Evolutionary conservation across 1,140 invertebrate species (phyloP), one percentile per base, ranked within the genome.

Genomic region (Leptestheria dahalacensis): DNA sequence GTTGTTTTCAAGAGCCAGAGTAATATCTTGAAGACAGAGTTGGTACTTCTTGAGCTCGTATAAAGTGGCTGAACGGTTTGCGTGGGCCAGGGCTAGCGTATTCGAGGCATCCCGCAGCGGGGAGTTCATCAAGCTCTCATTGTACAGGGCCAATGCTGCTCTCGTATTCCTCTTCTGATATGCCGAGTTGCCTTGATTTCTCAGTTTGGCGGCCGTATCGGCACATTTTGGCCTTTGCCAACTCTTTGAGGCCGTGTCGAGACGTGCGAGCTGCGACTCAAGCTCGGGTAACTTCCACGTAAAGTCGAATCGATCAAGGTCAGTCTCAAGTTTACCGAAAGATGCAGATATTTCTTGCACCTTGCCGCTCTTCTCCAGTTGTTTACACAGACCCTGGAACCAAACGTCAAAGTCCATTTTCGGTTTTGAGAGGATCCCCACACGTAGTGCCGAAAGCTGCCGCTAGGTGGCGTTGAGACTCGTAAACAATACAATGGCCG

Each of bases 21-120:
- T 71, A 50, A 75, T 71, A 54, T 75, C 74, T 33, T 72, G 65
- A 23, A 85, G 55, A 66, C 81, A 81, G 62, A 81, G 77, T 12
- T 74, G 63, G 70, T 78, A 83, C 48, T 80, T 76, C 59, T 77
- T 71, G 62, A 80, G 67, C 63, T 78, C 72, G 66, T 78, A 81
- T 18, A 84, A 74, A 6, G 82, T 78, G 29, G 82, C 82, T 21
- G 84, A 85, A 66, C 84, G 77, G 67, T 86, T 86, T 15, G 77
- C 80, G 70, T 80, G 78, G n/a, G 81, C 81, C 29, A 82, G 69
- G n/a, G 74, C 70, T 62, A 82, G 72, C 67, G 53, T 9, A n/a
- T 41, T 55, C 53, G 2, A 41, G 33, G 33, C 26, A 26, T n/a
- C 33, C 53, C 26, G 25, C 53, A 55, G 33, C 20, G 24, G 33